Base-by-base conservation (phyloP, 30 jellyfish, hydroid and myxozoan species). In the Hydractinia echinata region DNA sequence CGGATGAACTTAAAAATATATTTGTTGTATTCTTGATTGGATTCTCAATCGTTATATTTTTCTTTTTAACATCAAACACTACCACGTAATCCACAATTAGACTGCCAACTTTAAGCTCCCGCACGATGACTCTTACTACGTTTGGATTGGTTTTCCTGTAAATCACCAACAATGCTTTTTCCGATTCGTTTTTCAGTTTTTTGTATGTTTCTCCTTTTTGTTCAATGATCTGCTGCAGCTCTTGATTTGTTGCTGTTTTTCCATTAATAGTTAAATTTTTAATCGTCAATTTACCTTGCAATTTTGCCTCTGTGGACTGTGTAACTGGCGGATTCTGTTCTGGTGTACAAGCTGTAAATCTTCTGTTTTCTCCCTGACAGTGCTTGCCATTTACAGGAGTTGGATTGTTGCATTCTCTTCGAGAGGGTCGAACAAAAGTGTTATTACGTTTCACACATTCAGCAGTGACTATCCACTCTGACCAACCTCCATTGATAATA, bases 111-210 rank as follows among this genome's bases (percentile, higher is more conserved):
- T 44, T 64, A 6, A 64, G 16, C 10, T 64, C 39, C 19, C 5
- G 19, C 19, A 64, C 39, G 16, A 64, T 64, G 18, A 64, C 39
- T 51, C 39, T 51, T 64, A 7, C 8, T n/a, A 64, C 74, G 39
- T 44, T n/a, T 51, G 39, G 51, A 7, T 64, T 64, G 74, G 19
- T 64, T 51, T n/a, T 64, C 18, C 51, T 64, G 74, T 1, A 64
- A 5, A 44, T n/a, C 39, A 44, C 39, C 51, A 64, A 64, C 74
- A 64, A 64, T n/a, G 74, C 74, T 64, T 0, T 2, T 6, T 44
- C 74, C 2, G 74, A 6, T 7, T 64, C 74, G 74, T 64, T 64
- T 64, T 64, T 64, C 39, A 64, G 39, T 64, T 64, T 64, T 13
- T 51, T 64, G 74, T 64, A 64, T 13, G 74, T 7, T 7, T 64